phyloP scores from a whole-genome alignment of 1,140 invertebrate species.

The Aphelenchoides fujianensis region DNA sequence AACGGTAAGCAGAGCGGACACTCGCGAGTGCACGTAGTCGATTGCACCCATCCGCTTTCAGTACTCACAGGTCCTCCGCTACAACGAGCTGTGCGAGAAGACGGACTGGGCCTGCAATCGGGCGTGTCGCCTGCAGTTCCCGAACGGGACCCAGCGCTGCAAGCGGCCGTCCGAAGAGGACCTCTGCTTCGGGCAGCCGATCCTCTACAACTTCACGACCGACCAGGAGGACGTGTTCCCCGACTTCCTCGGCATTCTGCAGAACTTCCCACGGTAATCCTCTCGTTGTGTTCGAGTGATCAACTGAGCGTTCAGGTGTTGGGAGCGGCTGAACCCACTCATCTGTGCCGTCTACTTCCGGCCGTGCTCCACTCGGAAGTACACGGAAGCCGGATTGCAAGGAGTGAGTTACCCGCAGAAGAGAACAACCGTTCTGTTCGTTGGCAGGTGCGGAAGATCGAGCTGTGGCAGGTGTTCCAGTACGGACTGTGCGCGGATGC shows the following conservation, averaged over 20 bases:
- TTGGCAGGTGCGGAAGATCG: conserved; percentile 11
- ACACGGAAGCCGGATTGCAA: background rate
- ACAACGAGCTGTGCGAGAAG: conserved; percentile 5
- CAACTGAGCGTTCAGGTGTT: conserved; percentile 7
- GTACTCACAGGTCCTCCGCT: background rate
- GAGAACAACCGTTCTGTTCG: no score
- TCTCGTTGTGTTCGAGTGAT: no score
- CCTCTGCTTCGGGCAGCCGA: background rate
- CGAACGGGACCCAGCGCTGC: background rate
- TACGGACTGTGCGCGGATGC: background rate
- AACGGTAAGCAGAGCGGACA: background rate
- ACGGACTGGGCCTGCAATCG: conserved; percentile 6
- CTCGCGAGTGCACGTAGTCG: background rate
- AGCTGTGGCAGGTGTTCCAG: conserved; percentile 11
- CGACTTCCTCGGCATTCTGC: background rate
- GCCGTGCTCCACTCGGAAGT: background rate
- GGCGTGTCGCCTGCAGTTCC: conserved; percentile 10
- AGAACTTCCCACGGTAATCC: conserved; percentile 5
- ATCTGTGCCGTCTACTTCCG: conserved; percentile 8
- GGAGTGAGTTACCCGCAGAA: no score
- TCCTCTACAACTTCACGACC: conserved; percentile 1
- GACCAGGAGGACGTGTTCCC: conserved; percentile 1
- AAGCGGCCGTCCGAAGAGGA: background rate
- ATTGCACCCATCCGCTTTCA: background rate
- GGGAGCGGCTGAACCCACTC: conserved; percentile 7